These are phyloP conservation scores for Leptatherina wallacei DNA, from an alignment of 2,797 vertebrate species.

Conservation along the genomic window DNA sequence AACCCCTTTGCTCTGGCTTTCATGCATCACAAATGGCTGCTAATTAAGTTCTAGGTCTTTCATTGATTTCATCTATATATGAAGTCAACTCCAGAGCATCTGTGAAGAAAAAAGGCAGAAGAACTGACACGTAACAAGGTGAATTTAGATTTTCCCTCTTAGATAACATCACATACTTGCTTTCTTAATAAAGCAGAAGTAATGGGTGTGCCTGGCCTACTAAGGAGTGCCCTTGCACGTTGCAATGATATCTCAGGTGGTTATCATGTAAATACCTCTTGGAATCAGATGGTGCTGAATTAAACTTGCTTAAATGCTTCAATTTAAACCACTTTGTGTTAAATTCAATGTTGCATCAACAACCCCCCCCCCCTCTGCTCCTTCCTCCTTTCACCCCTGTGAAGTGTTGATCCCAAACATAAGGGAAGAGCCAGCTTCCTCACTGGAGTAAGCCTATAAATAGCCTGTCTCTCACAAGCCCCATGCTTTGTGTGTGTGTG, in stretches of 20 bases:
- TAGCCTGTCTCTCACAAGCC: constrained; percentile 66
- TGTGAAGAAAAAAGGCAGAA: neutral
- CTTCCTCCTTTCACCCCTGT: constrained; percentile 32
- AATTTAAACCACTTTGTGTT: constrained; percentile 36
- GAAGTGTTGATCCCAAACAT: constrained; percentile 68
- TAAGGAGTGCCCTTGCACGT: constrained; percentile 30
- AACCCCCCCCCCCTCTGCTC: constrained; percentile 13
- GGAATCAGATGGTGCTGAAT: neutral
- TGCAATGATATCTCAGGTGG: neutral
- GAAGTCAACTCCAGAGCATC: neutral
- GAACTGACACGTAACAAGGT: neutral
- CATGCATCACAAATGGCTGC: neutral
- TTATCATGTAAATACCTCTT: neutral
- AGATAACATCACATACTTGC: constrained; percentile 6
- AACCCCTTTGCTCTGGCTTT: neutral
- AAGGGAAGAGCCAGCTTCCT: constrained; percentile 62
- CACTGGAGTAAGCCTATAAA: constrained; percentile 72
- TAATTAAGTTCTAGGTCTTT: neutral
- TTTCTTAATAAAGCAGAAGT: constrained; percentile 8
- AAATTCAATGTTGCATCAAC: constrained; percentile 62
- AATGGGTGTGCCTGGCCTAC: constrained; percentile 34
- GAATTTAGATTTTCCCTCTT: constrained; percentile 5
- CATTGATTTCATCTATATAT: neutral
- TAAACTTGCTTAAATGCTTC: neutral
- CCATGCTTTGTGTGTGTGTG: constrained; percentile 50